Percentiles rank a stretch among this genome's conserved stretches.
Conservation (phyloP, 2,888 invertebrate species). For the Nemotelus nigrinus region DNA sequence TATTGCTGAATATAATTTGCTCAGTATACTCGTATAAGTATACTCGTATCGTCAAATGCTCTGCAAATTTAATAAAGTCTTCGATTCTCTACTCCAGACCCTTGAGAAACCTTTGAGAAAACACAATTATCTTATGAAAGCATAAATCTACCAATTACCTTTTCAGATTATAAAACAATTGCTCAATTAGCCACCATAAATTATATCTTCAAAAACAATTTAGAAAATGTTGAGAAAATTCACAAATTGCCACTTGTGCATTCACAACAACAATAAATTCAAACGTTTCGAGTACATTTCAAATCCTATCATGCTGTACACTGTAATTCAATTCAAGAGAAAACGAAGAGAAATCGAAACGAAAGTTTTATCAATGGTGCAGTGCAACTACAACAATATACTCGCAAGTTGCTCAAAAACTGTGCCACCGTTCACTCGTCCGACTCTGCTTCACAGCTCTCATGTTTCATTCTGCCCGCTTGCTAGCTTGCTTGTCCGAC, state of each 20-base stretch:
- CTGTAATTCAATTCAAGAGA: constrained; percentile 33
- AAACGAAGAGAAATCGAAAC: constrained; percentile 31
- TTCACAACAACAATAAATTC: constrained; percentile 15
- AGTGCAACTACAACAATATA: not conserved
- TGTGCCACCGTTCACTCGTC: constrained; percentile 13
- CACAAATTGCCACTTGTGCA: not conserved
- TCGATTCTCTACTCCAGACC: no score
- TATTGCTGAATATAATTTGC: no score
- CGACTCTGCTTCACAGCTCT: not conserved
- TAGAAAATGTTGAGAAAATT: not conserved
- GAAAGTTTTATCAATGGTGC: constrained; percentile 29
- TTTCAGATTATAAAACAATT: no score
- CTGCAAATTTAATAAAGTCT: no score
- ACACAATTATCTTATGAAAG: no score
- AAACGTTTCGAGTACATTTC: constrained; percentile 21
- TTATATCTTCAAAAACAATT: no score
- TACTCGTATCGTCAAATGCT: no score
- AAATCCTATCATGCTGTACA: constrained; percentile 23
- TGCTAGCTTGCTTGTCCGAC: not conserved
- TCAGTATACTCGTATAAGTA: no score
- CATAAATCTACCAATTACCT: no score
- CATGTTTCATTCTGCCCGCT: not conserved
- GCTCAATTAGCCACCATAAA: no score
- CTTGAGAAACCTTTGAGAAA: no score
- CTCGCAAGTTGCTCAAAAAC: constrained; percentile 10